Evolutionary conservation across 2,888 invertebrate species (phyloP).

Genomic region (Andrena praecox): DNA sequence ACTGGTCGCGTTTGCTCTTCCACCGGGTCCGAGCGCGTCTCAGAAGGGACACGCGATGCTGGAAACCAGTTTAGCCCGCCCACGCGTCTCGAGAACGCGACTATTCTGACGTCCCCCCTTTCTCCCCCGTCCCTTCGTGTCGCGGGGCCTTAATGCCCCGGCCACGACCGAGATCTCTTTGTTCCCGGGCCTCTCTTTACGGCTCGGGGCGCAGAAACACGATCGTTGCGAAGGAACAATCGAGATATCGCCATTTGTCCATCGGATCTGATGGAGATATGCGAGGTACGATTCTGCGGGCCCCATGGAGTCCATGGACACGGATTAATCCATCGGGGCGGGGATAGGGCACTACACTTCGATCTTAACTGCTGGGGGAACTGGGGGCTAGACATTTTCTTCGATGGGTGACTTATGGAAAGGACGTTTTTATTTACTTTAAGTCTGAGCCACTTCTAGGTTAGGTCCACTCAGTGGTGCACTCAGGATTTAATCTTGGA

Average conservation of each 20-base stretch:
- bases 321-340: too few species aligned
- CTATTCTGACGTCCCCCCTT: constrained; percentile 47
- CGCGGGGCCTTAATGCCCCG: constrained; percentile 34
- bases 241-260: constrained; percentile 17
- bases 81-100: constrained; percentile 62
- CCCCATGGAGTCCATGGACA: not conserved
- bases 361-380: too few species aligned
- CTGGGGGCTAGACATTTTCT: too few species aligned
- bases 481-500: too few species aligned
- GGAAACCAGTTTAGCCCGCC: constrained; percentile 72
- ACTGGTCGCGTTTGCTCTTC: constrained; percentile 21
- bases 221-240: constrained; percentile 10
- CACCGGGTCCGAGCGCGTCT: constrained; percentile 38
- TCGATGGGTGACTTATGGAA: too few species aligned
- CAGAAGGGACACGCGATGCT: constrained; percentile 47
- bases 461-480: too few species aligned
- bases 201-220: not conserved
- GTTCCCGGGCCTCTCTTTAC: constrained; percentile 12
- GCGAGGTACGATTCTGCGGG: too few species aligned
- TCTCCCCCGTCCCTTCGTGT: constrained; percentile 9
- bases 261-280: not conserved
- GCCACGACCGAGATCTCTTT: constrained; percentile 24
- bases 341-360: too few species aligned
- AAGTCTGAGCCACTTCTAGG: too few species aligned
- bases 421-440: too few species aligned